phyloP scores from a whole-genome alignment of 2,797 vertebrate genomes.

The Pangasius mekongensis region DNA sequence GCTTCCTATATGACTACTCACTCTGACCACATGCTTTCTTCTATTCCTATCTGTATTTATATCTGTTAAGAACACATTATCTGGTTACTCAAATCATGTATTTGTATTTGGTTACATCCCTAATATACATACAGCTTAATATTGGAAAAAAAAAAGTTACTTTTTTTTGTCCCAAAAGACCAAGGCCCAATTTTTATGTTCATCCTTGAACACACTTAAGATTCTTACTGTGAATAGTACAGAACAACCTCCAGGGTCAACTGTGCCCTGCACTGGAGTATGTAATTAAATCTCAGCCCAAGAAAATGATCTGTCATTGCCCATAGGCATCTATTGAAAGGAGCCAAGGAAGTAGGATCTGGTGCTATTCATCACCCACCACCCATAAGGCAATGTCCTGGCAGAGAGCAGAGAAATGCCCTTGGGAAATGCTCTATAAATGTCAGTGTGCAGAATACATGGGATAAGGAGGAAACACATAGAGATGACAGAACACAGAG shows the following conservation, averaged over 20 bases:
- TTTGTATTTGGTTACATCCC: neutral
- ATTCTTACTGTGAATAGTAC: constrained; percentile 54
- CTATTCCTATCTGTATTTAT: neutral
- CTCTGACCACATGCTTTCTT: neutral
- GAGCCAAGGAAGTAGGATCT: constrained; percentile 44
- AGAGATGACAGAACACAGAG: constrained; percentile 36
- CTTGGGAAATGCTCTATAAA: constrained; percentile 58
- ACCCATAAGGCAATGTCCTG: constrained; percentile 49
- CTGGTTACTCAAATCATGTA: neutral
- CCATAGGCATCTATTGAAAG: constrained; percentile 62
- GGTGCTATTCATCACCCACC: constrained; percentile 55
- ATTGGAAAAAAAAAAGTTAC: neutral
- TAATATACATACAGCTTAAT: neutral
- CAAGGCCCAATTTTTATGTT: constrained; percentile 24
- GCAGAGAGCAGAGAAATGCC: constrained; percentile 21
- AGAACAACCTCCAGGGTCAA: constrained; percentile 63
- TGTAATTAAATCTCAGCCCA: constrained; percentile 71
- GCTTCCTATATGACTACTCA: neutral
- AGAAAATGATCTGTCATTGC: constrained; percentile 71
- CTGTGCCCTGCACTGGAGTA: constrained; percentile 65
- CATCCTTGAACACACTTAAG: constrained; percentile 59
- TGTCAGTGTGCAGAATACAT: constrained; percentile 60
- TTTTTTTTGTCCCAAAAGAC: constrained; percentile 15
- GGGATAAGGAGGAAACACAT: constrained; percentile 48
- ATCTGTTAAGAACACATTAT: neutral